Base-by-base conservation (phyloP, 35 echinoderm and acorn worm species). In the Eucidaris tribuloides region DNA sequence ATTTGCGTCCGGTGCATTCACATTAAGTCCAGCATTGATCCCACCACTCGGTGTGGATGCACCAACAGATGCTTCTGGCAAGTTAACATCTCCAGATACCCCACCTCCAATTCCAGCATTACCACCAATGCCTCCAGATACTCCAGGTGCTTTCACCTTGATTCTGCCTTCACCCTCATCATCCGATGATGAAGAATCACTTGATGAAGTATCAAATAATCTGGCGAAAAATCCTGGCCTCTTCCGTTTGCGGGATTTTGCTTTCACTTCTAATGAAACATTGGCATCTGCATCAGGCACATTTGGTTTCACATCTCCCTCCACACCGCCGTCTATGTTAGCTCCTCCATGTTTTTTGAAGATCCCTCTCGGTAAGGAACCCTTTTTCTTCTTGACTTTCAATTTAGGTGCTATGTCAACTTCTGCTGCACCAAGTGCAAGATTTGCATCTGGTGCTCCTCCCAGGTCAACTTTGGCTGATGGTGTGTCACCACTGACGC, bases 401-500 rank as follows among this genome's bases (percentile, higher is more conserved):
- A 74, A 9, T 17, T 74, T 20, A 42, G 68, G 68, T 74, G 68
- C 38, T 35, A 42, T 36, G 0, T 33, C 68, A 74, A 9, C 68
- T 2, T 22, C 68, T 41, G 7, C 37, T 41, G 41, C 82, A 71
- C 65, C 65, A 33, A 66, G 22, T 11, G 44, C 52, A 42, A 84
- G 6, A 25, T 83, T 63, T 29, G 68, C 61, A 49, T 52, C 62
- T 72, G 41, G 62, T 46, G 82, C 82, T 48, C 60, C 82, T 68
- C 65, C 82, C 62, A 84, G 82, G 61, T 65, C 65, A 68, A 65
- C 82, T 68, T 65, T 60, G 78, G 85, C 61, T 48, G 76, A 80
- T 28, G 85, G 85, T 41, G 61, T 46, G 32, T 88, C 76, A 36
- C 85, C 85, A 70, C 85, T 88, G 35, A 62, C 55, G 46, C 85